Conservation (phyloP, 2,888 invertebrate genomes). For the Dorcus parallelipipedus region DNA sequence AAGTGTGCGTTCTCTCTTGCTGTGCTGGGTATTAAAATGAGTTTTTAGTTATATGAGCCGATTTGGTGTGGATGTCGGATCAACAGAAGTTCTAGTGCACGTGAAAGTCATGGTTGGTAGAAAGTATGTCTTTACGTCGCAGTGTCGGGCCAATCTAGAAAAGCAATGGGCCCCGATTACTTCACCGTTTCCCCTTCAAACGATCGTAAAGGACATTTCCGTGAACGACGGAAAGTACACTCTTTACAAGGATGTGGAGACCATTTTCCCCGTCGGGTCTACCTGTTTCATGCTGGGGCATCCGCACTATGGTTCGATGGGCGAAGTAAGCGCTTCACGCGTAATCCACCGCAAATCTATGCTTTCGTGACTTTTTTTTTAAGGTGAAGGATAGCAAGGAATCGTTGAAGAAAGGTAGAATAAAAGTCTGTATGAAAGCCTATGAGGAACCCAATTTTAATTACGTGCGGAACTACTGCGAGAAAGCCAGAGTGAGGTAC, state of each 20-base stretch:
- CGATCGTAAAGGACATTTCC: slow-evolving; percentile 56
- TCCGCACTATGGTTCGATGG: slow-evolving; percentile 78
- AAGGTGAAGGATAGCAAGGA: slow-evolving; percentile 58
- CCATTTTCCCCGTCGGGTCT: slow-evolving; percentile 67
- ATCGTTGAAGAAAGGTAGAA: slow-evolving; percentile 55
- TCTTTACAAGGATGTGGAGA: slow-evolving; percentile 50
- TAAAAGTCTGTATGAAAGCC: slow-evolving; percentile 55
- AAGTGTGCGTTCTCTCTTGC: slow-evolving; percentile 35
- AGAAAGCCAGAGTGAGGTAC: slow-evolving; percentile 49
- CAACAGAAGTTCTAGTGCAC: slow-evolving; percentile 64
- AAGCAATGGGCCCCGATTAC: slow-evolving; percentile 68
- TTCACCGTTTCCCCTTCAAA: slow-evolving; percentile 68
- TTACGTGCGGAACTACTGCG: slow-evolving; percentile 35
- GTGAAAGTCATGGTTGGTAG: slow-evolving; percentile 71
- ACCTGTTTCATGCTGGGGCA: slow-evolving; percentile 73
- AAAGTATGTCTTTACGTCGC: slow-evolving; percentile 56
- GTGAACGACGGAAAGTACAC: slow-evolving; percentile 47
- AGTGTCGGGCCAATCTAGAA: slow-evolving; percentile 61
- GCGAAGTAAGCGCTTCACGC: slow-evolving; percentile 55
- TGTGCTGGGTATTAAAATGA: not conserved
- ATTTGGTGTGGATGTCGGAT: slow-evolving; percentile 75
- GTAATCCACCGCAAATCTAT: not conserved
- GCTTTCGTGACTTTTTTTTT: not conserved
- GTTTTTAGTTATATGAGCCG: slow-evolving; percentile 63
- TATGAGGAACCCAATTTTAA: slow-evolving; percentile 54